These are phyloP conservation scores for Mormyrops attenuatus DNA, from an alignment of 2,797 vertebrate genomes.

Conservation along the genomic window DNA sequence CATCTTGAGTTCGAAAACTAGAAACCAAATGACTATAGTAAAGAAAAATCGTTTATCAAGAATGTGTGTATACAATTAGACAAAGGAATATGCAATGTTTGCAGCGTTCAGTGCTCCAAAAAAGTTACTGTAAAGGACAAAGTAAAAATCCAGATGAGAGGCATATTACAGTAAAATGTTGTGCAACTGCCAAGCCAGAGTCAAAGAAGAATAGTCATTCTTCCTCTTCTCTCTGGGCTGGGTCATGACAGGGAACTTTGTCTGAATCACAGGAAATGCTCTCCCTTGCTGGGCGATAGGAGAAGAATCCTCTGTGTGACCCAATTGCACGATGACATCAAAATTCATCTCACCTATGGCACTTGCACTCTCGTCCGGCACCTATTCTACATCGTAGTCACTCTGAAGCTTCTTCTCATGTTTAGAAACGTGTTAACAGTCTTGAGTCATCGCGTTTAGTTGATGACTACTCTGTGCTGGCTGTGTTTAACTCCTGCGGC, in stretches of 20 bases:
- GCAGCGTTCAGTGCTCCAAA: neutral
- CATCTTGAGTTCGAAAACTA: neutral
- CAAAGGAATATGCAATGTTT: neutral
- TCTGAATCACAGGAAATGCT: no score
- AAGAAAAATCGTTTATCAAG: neutral
- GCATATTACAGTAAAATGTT: neutral
- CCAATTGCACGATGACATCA: neutral
- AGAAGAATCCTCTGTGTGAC: neutral
- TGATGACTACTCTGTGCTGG: neutral
- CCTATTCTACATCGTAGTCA: neutral
- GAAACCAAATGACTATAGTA: neutral
- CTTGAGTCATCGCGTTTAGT: neutral
- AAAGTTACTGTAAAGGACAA: neutral
- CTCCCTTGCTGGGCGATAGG: no score
- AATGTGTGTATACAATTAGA: neutral
- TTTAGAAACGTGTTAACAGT: neutral
- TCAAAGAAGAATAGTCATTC: neutral
- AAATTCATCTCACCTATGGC: neutral
- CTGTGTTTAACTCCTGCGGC: neutral
- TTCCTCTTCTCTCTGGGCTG: neutral
- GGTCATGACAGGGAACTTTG: neutral
- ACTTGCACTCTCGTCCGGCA: neutral
- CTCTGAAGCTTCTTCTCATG: neutral
- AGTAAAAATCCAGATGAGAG: neutral
- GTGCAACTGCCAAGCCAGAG: neutral